Base-by-base conservation (phyloP, 2,113 vertebrate species). In the Lepisosteus osseus region DNA sequence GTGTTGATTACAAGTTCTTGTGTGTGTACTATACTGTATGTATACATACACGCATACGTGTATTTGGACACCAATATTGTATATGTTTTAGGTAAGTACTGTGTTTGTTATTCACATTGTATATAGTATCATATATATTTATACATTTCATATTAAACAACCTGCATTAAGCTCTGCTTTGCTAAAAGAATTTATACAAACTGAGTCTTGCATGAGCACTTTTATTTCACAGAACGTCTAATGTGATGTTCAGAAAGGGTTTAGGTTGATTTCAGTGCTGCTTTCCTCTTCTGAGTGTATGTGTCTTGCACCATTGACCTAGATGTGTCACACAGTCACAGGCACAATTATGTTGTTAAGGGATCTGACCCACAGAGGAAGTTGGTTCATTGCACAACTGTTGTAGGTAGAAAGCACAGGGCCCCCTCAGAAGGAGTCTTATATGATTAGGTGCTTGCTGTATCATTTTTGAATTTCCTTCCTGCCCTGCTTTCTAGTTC, bases 321-420 rank as follows among this genome's bases (percentile, higher is more conserved):
- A 12, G 56, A 59, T 59, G 13, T 59, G 56, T 59, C 56, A 59
- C 56, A 12, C 47, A 59, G 13, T 59, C n/a, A 59, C 56, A 59
- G 56, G n/a, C 56, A 59, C 56, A 14, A 59, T 59, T 59, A 59
- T 59, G 56, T 59, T 59, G n/a, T 59, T 59, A 59, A 59, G n/a
- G 56, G 56, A 14, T 59, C 3, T 59, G 56, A 59, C 56, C 56
- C 56, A 2, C 56, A 12, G 13, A 59, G 56, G 56, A 6, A 54
- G 54, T 54, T 54, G 29, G 29, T 29, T 29, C 54, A 54, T 1
- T 54, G 54, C 54, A 54, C 54, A 54, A 54, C 11, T 59, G 56
- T 59, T 59, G n/a, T 59, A 59, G 56, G 11, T 14, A 13, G n/a
- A 59, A 12, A 59, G 56, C 7, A 13, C 7, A 59, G 3, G 11